These are phyloP conservation scores for Panopea generosa DNA, from an alignment of 2,888 invertebrate genomes.

Conservation along the genomic window DNA sequence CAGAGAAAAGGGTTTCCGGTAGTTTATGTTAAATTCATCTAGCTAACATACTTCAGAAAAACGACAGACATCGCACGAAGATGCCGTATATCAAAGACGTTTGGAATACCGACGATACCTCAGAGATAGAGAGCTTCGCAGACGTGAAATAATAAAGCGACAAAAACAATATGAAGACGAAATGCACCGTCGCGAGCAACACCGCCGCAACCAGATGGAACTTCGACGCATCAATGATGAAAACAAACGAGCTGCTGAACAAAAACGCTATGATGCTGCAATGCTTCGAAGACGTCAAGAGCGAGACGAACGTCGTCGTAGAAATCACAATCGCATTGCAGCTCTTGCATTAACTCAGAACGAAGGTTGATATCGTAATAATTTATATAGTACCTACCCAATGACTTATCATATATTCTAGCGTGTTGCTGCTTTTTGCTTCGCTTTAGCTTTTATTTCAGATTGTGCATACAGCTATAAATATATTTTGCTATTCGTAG, in stretches of 20 bases:
- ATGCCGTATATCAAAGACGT: slow-evolving; percentile 38
- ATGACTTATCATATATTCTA: too few relatives aligned
- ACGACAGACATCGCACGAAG: slow-evolving; percentile 48
- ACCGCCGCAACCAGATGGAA: slow-evolving; percentile 29
- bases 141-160: slow-evolving; percentile 18
- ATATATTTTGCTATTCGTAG: too few relatives aligned
- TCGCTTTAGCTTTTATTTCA: too few relatives aligned
- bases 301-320: slow-evolving; percentile 35
- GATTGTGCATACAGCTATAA: too few relatives aligned
- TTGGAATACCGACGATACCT: slow-evolving; percentile 53
- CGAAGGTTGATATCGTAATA: slow-evolving; percentile 43
- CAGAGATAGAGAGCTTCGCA: slow-evolving; percentile 33
- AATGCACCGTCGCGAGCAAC: slow-evolving; percentile 37
- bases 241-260: too few relatives aligned
- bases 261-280: too few relatives aligned
- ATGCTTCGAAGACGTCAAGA: neutral
- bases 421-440: too few relatives aligned
- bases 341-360: slow-evolving; percentile 43
- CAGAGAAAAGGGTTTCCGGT: too few relatives aligned
- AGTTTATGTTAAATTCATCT: too few relatives aligned
- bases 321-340: slow-evolving; percentile 27
- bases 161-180: slow-evolving; percentile 47
- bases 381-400: too few relatives aligned
- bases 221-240: slow-evolving; percentile 11
- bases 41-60: slow-evolving; percentile 39